phyloP scores from a whole-genome alignment of 2,113 vertebrate genomes.

The Sakesphorus luctuosus region DNA sequence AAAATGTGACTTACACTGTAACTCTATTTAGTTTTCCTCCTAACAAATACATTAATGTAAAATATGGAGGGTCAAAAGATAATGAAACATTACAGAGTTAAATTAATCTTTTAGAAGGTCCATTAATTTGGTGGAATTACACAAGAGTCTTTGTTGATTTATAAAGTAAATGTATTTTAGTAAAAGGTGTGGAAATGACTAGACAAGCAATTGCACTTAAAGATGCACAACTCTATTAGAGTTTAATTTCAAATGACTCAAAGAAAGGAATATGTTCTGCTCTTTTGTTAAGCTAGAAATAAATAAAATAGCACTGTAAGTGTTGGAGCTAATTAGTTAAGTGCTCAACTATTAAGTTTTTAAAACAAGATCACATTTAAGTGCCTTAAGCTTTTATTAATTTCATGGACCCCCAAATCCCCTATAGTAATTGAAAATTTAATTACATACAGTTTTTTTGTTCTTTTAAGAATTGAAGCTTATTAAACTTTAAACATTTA shows the following conservation, averaged over 20 bases:
- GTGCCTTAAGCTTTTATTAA: slow-evolving; percentile 79
- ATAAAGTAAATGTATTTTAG: background rate
- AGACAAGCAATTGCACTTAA: background rate
- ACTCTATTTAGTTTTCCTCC: background rate
- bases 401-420: slow-evolving; percentile 39
- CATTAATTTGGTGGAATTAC: background rate
- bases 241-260: background rate
- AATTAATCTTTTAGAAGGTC: background rate
- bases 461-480: slow-evolving; percentile 71
- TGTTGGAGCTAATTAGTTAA: slow-evolving; percentile 67
- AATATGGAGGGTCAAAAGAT: background rate
- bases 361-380: slow-evolving; percentile 70
- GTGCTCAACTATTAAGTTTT: slow-evolving; percentile 58
- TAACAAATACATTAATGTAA: background rate
- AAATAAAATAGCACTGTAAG: slow-evolving; percentile 38
- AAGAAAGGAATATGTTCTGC: background rate
- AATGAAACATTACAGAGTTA: background rate
- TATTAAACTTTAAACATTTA: slow-evolving; percentile 80
- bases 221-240: background rate
- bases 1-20: background rate
- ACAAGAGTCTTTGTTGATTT: background rate
- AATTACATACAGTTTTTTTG: slow-evolving; percentile 75
- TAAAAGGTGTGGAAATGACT: background rate
- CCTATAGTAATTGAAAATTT: slow-evolving; percentile 76
- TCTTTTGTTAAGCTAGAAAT: slow-evolving; percentile 42